phyloP scores from a whole-genome alignment of 2,888 invertebrate genomes.

The Mythimna albipuncta region DNA sequence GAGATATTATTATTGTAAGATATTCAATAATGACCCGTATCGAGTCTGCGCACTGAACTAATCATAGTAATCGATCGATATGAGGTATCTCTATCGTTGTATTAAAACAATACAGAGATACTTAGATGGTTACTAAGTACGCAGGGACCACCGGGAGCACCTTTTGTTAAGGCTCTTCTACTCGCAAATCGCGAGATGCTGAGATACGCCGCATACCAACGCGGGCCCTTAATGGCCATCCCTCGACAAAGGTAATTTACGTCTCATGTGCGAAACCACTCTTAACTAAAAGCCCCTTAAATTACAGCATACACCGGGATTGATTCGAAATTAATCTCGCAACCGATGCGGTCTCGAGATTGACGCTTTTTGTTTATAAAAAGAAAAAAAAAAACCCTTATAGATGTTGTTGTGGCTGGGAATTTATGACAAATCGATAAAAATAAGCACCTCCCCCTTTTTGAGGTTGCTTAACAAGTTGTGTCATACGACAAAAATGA shows the following conservation, averaged over 20 bases:
- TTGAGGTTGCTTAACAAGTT: constrained; percentile 44
- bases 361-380: constrained; percentile 69
- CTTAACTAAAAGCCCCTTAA: constrained; percentile 89
- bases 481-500: constrained; percentile 18
- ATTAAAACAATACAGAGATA: constrained; percentile 78
- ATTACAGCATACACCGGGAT: constrained; percentile 86
- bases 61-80: constrained; percentile 57
- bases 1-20: constrained; percentile 47
- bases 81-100: constrained; percentile 61
- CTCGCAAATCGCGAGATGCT: constrained; percentile 88
- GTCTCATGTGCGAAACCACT: constrained; percentile 89
- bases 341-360: constrained; percentile 74
- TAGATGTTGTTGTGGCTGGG: constrained; percentile 48
- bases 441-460: constrained; percentile 51
- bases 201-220: constrained; percentile 87
- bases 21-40: constrained; percentile 44
- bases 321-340: constrained; percentile 88
- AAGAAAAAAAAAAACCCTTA: constrained; percentile 57
- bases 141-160: constrained; percentile 86
- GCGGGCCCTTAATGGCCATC: constrained; percentile 86
- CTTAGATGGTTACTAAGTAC: constrained; percentile 75
- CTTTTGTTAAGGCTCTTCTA: constrained; percentile 85
- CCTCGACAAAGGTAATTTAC: constrained; percentile 87
- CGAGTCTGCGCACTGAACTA: constrained; percentile 15
- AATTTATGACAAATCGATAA: constrained; percentile 62